Evolutionary conservation across 2,888 invertebrate genomes (phyloP).

Genomic region (Apotomis turbidana): DNA sequence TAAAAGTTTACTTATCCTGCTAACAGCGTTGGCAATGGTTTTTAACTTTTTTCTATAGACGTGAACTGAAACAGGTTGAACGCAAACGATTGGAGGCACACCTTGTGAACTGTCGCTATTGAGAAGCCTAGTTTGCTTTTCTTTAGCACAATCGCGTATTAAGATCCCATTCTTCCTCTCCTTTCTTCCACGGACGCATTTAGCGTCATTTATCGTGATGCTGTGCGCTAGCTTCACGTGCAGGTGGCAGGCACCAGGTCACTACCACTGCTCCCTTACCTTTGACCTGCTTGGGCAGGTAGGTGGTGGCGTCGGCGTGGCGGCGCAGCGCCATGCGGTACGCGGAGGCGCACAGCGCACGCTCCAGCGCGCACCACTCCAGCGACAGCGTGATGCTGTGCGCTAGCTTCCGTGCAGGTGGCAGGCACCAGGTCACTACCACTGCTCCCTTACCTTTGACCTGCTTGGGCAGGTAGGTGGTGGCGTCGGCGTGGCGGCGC

Average conservation of each 20-base stretch:
- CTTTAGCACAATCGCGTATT: too few relatives aligned
- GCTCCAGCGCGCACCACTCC: conserved; percentile 95
- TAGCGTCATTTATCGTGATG: background rate
- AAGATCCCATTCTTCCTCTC: too few relatives aligned
- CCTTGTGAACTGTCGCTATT: too few relatives aligned
- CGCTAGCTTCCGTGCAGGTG: conserved; percentile 96
- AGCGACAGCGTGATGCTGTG: conserved; percentile 93
- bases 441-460: conserved; percentile 57
- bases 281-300: conserved; percentile 64
- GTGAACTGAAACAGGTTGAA: too few relatives aligned
- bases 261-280: conserved; percentile 51
- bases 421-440: conserved; percentile 88
- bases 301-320: conserved; percentile 84
- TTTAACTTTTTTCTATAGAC: too few relatives aligned
- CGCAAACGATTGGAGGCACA: too few relatives aligned
- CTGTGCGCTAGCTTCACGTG: too few relatives aligned
- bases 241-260: too few relatives aligned
- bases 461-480: conserved; percentile 67
- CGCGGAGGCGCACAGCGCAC: conserved; percentile 90
- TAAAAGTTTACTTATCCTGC: too few relatives aligned
- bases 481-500: conserved; percentile 86
- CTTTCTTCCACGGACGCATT: too few relatives aligned
- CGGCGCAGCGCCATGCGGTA: conserved; percentile 89
- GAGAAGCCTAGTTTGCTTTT: too few relatives aligned
- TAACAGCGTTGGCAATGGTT: too few relatives aligned